Conservation (phyloP, 2,888 invertebrate genomes). For the Stenolophus ochropezus region DNA sequence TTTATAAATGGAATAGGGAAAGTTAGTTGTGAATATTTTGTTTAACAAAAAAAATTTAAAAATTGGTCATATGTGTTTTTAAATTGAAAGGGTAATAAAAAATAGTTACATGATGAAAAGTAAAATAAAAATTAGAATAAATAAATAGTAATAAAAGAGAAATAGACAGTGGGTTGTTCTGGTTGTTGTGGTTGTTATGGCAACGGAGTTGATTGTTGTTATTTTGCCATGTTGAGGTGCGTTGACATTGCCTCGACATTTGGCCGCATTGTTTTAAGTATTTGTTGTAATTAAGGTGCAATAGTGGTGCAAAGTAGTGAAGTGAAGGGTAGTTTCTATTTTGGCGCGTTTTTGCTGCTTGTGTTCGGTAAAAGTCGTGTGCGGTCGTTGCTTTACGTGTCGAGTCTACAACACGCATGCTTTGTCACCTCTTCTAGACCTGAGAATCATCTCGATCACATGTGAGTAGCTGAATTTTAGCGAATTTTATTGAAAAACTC, state of each 20-base stretch:
- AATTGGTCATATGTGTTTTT: too few species aligned
- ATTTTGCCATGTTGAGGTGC: too few species aligned
- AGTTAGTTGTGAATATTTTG: too few species aligned
- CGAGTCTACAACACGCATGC: constrained; percentile 78
- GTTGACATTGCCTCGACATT: not conserved
- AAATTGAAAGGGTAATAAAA: too few species aligned
- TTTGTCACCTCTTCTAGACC: constrained; percentile 86
- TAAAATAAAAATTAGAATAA: too few species aligned
- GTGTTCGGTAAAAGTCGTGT: constrained; percentile 40
- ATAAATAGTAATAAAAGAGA: too few species aligned
- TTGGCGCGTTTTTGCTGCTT: constrained; percentile 47
- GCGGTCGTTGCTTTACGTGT: constrained; percentile 60
- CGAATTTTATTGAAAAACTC: constrained; percentile 72
- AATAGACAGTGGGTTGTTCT: too few species aligned
- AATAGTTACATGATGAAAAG: too few species aligned
- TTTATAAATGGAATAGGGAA: too few species aligned
- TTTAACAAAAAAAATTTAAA: too few species aligned
- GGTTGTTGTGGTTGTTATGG: too few species aligned
- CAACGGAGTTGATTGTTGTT: too few species aligned
- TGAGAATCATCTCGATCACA: constrained; percentile 93
- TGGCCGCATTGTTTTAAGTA: not conserved
- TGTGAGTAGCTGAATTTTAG: constrained; percentile 84
- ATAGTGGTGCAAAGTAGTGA: not conserved
- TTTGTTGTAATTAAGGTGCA: not conserved
- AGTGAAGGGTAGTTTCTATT: constrained; percentile 20